Conservation (phyloP, 2,797 vertebrate genomes). For the Halcyon badia region DNA sequence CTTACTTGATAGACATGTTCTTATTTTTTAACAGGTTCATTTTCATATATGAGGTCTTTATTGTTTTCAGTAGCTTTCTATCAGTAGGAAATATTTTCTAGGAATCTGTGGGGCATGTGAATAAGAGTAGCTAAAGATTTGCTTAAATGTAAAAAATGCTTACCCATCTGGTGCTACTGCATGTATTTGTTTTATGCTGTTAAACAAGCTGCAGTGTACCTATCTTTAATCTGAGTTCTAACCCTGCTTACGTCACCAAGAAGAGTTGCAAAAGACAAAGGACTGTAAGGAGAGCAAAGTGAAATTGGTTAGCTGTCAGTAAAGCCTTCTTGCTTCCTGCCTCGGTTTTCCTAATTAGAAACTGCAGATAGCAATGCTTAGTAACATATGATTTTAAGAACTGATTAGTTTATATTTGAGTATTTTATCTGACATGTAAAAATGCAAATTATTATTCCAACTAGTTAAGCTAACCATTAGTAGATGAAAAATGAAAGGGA, state of each 20-base stretch:
- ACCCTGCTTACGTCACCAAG: background rate
- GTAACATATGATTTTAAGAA: accelerated
- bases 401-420: background rate
- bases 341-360: background rate
- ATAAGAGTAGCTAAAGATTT: background rate
- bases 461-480: background rate
- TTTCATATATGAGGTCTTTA: constrained; percentile 44
- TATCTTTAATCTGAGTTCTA: background rate
- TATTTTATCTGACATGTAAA: background rate
- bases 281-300: background rate
- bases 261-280: background rate
- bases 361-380: background rate
- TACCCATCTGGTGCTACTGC: background rate
- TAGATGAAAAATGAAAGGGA: background rate
- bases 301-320: background rate
- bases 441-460: background rate
- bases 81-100: background rate
- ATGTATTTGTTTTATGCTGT: background rate
- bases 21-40: constrained; percentile 57
- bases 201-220: background rate
- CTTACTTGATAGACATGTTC: constrained; percentile 44
- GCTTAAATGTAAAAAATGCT: background rate
- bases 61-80: constrained; percentile 25
- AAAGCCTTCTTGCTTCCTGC: background rate
- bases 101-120: background rate